Percentiles rank a stretch among this genome's conserved stretches.
Evolutionary conservation across 2,113 vertebrate species (phyloP).

Genomic region (Cynoglossus semilaevis): DNA sequence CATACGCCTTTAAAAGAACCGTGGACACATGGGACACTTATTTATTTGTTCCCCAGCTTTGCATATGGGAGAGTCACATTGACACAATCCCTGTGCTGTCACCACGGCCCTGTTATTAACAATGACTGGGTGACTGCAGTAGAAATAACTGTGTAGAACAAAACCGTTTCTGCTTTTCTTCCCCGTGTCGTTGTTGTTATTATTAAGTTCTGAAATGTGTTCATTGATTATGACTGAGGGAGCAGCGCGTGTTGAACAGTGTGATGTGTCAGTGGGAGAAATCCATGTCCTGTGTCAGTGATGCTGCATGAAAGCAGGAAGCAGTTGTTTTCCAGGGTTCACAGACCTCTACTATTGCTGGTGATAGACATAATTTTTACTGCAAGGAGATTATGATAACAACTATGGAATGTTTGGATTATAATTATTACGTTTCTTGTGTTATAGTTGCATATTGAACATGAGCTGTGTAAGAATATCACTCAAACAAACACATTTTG

Average conservation of each 20-base stretch:
- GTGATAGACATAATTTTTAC: too few species aligned
- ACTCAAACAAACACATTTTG: too few species aligned
- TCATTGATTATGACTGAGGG: not conserved
- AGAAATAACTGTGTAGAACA: not conserved
- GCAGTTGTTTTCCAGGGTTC: too few species aligned
- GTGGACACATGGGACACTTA: not conserved
- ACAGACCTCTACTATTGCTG: too few species aligned
- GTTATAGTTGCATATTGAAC: too few species aligned
- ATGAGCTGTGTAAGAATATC: too few species aligned
- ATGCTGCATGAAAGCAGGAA: too few species aligned
- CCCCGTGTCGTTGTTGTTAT: too few species aligned
- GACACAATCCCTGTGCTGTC: not conserved
- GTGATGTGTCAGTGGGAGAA: not conserved
- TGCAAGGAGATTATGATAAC: too few species aligned
- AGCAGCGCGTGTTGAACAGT: not conserved
- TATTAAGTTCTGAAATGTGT: not conserved
- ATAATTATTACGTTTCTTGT: too few species aligned
- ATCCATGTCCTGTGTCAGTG: not conserved
- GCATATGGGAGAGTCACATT: not conserved
- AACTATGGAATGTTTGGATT: too few species aligned
- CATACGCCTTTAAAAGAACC: not conserved
- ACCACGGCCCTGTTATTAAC: not conserved
- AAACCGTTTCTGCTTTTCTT: not conserved
- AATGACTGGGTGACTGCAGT: too few species aligned
- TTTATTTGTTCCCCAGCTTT: slow-evolving; percentile 1